phyloP scores from a whole-genome alignment of 2,797 vertebrate species.

The Acipenser oxyrinchus region DNA sequence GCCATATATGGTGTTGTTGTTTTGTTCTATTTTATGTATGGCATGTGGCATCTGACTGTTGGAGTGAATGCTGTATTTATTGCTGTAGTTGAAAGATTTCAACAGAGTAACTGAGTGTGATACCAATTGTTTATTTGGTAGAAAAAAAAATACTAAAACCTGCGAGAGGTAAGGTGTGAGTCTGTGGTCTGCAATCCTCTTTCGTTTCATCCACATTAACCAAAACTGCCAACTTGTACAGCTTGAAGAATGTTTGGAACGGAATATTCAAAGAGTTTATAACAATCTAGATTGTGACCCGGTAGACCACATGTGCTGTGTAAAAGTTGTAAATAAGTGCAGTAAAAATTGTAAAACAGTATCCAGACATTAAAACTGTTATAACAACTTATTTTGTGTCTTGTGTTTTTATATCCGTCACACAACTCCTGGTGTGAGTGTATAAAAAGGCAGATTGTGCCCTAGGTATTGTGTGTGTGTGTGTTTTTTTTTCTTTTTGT shows the following conservation, averaged over 20 bases:
- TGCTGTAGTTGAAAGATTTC: conserved; percentile 13
- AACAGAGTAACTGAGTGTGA: conserved; percentile 11
- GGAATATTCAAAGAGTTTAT: conserved; percentile 14
- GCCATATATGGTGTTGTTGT: too few species aligned
- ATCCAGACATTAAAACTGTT: not conserved
- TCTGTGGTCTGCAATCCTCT: conserved; percentile 7
- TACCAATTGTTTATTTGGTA: too few species aligned
- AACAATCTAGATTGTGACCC: not conserved
- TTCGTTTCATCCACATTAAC: conserved; percentile 8
- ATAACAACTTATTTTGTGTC: not conserved
- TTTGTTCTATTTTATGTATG: too few species aligned
- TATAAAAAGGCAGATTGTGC: too few species aligned
- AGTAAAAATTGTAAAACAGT: not conserved
- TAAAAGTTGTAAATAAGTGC: not conserved
- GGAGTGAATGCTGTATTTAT: conserved; percentile 20
- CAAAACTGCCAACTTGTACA: conserved; percentile 26
- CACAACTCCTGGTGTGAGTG: too few species aligned
- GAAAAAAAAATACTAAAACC: conserved; percentile 1
- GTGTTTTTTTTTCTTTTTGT: too few species aligned
- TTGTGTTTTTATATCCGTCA: too few species aligned
- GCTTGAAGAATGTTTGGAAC: conserved; percentile 23
- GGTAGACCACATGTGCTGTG: not conserved
- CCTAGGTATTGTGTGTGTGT: too few species aligned
- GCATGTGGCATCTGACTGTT: not conserved
- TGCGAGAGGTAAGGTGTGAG: not conserved